These are phyloP conservation scores for Phoxinus dragarum DNA, from an alignment of 2,797 vertebrate species.

Conservation along the genomic window DNA sequence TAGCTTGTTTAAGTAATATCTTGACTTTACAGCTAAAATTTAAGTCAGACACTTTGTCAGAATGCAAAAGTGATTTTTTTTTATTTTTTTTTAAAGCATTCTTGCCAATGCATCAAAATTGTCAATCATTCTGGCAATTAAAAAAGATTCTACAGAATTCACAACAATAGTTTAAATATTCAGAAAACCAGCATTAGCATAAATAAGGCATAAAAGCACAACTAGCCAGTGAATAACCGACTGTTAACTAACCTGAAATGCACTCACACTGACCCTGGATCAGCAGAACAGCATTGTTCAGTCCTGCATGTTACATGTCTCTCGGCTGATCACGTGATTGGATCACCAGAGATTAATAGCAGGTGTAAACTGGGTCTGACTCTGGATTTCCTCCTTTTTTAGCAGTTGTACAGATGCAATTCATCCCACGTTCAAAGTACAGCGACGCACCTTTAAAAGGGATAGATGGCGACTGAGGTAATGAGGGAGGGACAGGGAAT, in stretches of 20 bases:
- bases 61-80: not conserved
- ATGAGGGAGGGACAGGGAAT: constrained; percentile 8
- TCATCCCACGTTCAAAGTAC: not conserved
- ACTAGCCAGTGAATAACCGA: not conserved
- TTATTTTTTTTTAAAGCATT: not conserved
- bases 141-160: not conserved
- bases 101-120: not conserved
- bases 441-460: not conserved
- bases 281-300: not conserved
- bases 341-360: constrained; percentile 18
- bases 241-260: not conserved
- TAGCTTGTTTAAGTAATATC: not conserved
- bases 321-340: constrained; percentile 1
- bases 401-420: not conserved
- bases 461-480: not conserved
- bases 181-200: not conserved
- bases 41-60: not conserved
- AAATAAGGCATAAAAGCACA: not conserved
- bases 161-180: not conserved
- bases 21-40: not conserved
- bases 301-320: not conserved
- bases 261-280: not conserved
- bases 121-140: not conserved
- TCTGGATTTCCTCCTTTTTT: not conserved
- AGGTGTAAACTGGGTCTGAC: not conserved